Evolutionary conservation across 2,888 invertebrate species (phyloP), one percentile per base, ranked within the genome.

Genomic region (Sepioteuthis lessoniana): DNA sequence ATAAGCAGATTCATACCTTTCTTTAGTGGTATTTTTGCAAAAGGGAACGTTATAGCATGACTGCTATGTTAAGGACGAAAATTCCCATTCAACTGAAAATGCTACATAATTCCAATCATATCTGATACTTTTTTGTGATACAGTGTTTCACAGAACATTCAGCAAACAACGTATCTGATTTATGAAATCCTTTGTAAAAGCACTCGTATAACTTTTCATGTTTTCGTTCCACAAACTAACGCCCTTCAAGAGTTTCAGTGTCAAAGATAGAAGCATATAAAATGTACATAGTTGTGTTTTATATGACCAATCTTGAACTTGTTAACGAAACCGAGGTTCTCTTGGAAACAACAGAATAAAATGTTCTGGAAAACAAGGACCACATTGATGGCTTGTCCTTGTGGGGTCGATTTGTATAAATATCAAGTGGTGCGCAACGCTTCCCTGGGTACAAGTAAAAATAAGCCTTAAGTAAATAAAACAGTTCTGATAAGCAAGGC

Each of bases 341-440:
- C n/a, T 76, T 76, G n/a, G n/a, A 25, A 76, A 76, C n/a, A 76
- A 76, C 76, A 35, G n/a, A 76, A 35, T 76, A 76, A 76, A 76
- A 76, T 16, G n/a, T n/a, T n/a, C 16, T n/a, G n/a, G n/a, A 19
- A n/a, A 76, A 76, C 76, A 76, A 76, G 76, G 76, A n/a, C 10
- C n/a, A n/a, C n/a, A 76, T 76, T 76, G 76, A 76, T 76, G 76
- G 76, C n/a, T 76, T 76, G 76, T 76, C 76, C 76, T 76, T 76
- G 76, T 76, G 76, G 19, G 76, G 76, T 76, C 76, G 76, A n/a
- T 76, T n/a, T 76, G n/a, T 76, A n/a, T 13, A 76, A 76, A 76
- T n/a, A 76, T n/a, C 76, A 76, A 76, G 19, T n/a, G 16, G 76
- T 19, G n/a, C 76, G 76, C 76, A 76, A 76, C n/a, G 35, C 76